phyloP scores from a whole-genome alignment of 2,797 vertebrate genomes.

The Epinephelus malabaricus region DNA sequence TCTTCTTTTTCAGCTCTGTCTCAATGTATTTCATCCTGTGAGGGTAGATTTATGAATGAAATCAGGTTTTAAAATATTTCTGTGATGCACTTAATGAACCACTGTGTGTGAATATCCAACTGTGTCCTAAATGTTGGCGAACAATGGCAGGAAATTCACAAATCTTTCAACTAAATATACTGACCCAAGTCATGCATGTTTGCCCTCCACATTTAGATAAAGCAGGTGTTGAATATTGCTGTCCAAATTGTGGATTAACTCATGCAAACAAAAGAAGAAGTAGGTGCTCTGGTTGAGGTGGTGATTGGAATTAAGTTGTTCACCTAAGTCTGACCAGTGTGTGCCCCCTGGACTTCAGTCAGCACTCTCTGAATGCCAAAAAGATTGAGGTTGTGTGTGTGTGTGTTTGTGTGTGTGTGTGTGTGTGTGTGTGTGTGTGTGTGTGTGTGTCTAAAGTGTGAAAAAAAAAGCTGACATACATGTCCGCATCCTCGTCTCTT shows the following conservation, averaged over 20 bases:
- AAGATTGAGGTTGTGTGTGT: background rate
- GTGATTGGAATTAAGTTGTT: background rate
- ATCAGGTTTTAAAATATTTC: background rate
- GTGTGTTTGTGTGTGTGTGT: background rate
- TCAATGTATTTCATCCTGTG: conserved; percentile 90
- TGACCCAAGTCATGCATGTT: background rate
- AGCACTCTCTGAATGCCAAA: background rate
- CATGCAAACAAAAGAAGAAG: background rate
- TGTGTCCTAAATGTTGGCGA: background rate
- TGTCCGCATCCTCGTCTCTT: conserved; percentile 98
- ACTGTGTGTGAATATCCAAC: background rate
- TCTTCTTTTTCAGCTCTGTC: conserved; percentile 86
- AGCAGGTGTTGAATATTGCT: background rate
- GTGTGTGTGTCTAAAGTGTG: background rate
- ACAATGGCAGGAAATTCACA: background rate
- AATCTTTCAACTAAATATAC: background rate
- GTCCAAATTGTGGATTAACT: background rate
- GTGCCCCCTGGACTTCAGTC: background rate
- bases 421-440: background rate
- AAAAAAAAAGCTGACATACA: conserved; percentile 83
- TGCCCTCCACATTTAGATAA: background rate
- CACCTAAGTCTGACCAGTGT: too few species aligned
- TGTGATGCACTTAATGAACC: background rate
- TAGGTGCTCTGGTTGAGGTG: background rate
- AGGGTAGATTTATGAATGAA: background rate